Percentiles rank a stretch among this genome's conserved stretches.
Conservation (phyloP, 2,797 vertebrate species). For the Malurus leucopterus region DNA sequence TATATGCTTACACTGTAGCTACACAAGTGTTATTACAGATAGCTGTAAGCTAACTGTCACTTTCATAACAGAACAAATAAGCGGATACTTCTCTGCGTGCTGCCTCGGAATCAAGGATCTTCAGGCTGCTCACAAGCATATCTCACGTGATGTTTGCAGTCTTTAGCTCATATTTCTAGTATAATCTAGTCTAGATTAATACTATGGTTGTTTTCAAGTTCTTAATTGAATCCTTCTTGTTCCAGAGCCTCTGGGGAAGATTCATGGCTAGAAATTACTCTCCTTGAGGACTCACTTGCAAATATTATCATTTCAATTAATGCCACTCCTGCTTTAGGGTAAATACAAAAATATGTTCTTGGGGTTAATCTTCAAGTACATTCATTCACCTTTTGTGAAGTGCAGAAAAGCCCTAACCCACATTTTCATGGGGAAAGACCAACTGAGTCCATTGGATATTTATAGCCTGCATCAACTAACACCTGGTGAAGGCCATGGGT, state of each 20-base stretch:
- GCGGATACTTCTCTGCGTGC: not conserved
- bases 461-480: not conserved
- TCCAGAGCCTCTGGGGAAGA: not conserved
- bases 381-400: not conserved
- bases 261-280: not conserved
- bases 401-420: not conserved
- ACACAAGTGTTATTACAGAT: constrained; percentile 25
- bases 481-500: not conserved
- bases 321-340: not conserved
- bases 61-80: constrained; percentile 15
- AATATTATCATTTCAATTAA: not conserved
- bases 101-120: not conserved
- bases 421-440: not conserved
- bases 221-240: not conserved
- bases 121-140: not conserved
- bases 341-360: not conserved
- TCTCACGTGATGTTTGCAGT: not conserved
- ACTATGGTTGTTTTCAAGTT: not conserved
- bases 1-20: not conserved
- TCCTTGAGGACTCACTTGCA: not conserved
- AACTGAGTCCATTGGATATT: not conserved
- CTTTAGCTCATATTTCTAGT: not conserved
- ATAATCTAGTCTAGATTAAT: not conserved
- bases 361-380: not conserved
- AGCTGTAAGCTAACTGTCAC: constrained; percentile 27